Evolutionary conservation across 2,888 invertebrate genomes (phyloP).

Genomic region (Lacanobia oleracea): DNA sequence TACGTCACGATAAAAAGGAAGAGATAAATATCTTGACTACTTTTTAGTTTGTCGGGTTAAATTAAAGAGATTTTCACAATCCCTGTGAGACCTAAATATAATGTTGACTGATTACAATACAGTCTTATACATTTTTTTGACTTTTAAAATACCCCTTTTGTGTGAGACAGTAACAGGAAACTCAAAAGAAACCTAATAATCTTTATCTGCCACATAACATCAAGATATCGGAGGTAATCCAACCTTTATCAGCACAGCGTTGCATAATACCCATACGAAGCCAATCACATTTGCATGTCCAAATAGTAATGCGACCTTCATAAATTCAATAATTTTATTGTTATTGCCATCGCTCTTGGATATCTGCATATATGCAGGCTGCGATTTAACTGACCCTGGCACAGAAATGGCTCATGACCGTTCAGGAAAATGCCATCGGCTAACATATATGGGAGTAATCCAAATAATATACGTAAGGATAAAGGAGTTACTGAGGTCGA

Average conservation of each 20-base stretch:
- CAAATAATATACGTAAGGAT: constrained; percentile 29
- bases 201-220: constrained; percentile 22
- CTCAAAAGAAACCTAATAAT: constrained; percentile 7
- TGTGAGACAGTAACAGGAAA: constrained; percentile 12
- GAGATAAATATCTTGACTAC: constrained; percentile 20
- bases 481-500: constrained; percentile 19
- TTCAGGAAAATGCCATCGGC: constrained; percentile 32
- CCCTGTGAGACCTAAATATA: not conserved
- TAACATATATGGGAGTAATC: constrained; percentile 19
- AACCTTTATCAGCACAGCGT: constrained; percentile 40
- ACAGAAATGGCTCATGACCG: constrained; percentile 37
- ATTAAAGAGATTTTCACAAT: not conserved
- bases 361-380: constrained; percentile 54
- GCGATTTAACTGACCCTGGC: constrained; percentile 55
- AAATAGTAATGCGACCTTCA: constrained; percentile 45
- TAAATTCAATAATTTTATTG: constrained; percentile 59
- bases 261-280: constrained; percentile 43
- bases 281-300: constrained; percentile 37
- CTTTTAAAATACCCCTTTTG: too few relatives aligned
- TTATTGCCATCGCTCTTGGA: constrained; percentile 59
- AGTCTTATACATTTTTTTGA: too few relatives aligned
- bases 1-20: constrained; percentile 57
- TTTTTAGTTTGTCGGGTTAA: not conserved
- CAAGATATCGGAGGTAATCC: constrained; percentile 36
- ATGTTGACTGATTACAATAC: too few relatives aligned